These are phyloP conservation scores for Hypomecis atomaria DNA, from an alignment of 2,888 invertebrate species.

Conservation along the genomic window DNA sequence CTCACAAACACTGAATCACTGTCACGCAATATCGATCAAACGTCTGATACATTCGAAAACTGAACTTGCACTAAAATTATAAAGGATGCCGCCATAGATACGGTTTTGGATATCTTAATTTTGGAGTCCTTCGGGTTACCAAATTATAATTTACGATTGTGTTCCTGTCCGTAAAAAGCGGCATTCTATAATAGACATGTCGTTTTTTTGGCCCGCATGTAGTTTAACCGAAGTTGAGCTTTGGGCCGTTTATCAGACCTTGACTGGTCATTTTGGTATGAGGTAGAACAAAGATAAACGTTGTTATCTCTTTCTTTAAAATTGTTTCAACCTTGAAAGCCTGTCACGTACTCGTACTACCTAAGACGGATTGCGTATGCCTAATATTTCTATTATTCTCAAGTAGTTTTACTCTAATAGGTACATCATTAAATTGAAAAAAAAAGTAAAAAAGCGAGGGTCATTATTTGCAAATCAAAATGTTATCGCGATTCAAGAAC, in stretches of 20 bases:
- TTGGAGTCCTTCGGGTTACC: conserved; percentile 62
- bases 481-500: background rate
- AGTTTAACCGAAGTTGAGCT: conserved; percentile 68
- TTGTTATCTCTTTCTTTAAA: conserved; percentile 65
- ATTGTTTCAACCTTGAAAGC: conserved; percentile 18
- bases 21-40: conserved; percentile 44
- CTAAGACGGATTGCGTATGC: background rate
- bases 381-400: conserved; percentile 3
- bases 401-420: too few species aligned
- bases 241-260: conserved; percentile 60
- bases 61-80: conserved; percentile 66
- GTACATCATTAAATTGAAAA: background rate
- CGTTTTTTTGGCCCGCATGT: conserved; percentile 77
- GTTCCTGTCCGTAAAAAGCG: conserved; percentile 74
- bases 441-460: background rate
- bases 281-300: conserved; percentile 53
- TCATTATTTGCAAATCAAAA: too few species aligned
- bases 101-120: conserved; percentile 79
- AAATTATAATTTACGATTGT: conserved; percentile 83
- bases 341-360: background rate
- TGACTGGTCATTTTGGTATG: conserved; percentile 53
- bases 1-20: conserved; percentile 45
- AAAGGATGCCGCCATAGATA: conserved; percentile 75
- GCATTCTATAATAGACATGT: conserved; percentile 78
- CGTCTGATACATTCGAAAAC: conserved; percentile 68